A percentile compares a stretch with the other conserved stretches of the same genome.
phyloP scores from a whole-genome alignment of 1,140 invertebrate genomes.

The Zophobas morio region DNA sequence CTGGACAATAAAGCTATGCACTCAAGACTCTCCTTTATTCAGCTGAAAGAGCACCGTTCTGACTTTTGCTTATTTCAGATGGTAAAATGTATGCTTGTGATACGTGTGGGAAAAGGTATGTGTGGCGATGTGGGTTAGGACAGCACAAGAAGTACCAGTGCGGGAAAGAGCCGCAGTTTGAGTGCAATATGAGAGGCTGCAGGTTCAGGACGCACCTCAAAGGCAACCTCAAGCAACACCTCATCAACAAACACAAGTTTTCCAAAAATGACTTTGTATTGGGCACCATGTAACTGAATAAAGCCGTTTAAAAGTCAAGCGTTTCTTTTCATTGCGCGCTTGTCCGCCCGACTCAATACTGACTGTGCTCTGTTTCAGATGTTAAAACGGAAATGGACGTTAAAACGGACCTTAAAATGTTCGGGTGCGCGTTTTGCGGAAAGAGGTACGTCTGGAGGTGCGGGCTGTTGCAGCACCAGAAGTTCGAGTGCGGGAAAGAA shows the following conservation, averaged over 20 bases:
- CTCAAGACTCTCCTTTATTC: too few relatives aligned
- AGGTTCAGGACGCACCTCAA: conserved; percentile 18
- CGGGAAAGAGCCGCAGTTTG: conserved; percentile 69
- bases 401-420: neutral
- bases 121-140: conserved; percentile 25
- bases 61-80: neutral
- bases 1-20: too few relatives aligned
- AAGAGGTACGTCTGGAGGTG: conserved; percentile 45
- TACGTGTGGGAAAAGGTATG: conserved; percentile 46
- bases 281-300: too few relatives aligned
- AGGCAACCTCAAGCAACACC: conserved; percentile 27
- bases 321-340: too few relatives aligned
- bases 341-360: neutral
- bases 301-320: too few relatives aligned
- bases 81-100: conserved; percentile 18
- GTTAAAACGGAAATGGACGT: neutral
- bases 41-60: neutral
- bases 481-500: conserved; percentile 70
- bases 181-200: conserved; percentile 14
- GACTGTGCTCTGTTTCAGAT: neutral
- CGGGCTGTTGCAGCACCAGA: conserved; percentile 62
- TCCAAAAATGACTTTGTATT: neutral
- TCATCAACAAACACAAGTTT: conserved; percentile 26
- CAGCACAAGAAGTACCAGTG: conserved; percentile 69
- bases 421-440: conserved; percentile 24